A percentile compares a stretch with the other conserved stretches of the same genome.
Evolutionary conservation across 2,888 invertebrate genomes (phyloP).

Genomic region (Ephialtes manifestator): DNA sequence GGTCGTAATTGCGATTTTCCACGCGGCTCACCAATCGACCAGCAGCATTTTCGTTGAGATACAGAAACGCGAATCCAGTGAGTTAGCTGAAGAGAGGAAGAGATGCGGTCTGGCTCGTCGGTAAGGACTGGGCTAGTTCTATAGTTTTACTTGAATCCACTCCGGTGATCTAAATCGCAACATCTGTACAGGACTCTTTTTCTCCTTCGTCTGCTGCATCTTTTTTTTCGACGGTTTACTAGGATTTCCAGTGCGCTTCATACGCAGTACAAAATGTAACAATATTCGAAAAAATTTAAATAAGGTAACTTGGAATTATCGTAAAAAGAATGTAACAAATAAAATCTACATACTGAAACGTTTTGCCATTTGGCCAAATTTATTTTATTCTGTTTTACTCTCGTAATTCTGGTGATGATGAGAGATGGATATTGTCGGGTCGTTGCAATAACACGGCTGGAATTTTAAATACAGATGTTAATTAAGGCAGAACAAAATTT

Average conservation of each 20-base stretch:
- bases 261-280: neutral
- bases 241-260: neutral
- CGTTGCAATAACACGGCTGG: too few relatives aligned
- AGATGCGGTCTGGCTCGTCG: neutral
- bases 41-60: constrained; percentile 24
- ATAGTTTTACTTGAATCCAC: constrained; percentile 30
- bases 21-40: constrained; percentile 18
- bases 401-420: too few relatives aligned
- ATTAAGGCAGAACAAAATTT: too few relatives aligned
- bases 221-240: neutral
- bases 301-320: neutral
- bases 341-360: neutral
- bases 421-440: too few relatives aligned
- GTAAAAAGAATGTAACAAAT: neutral
- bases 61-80: constrained; percentile 18
- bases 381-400: too few relatives aligned
- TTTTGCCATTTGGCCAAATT: too few relatives aligned
- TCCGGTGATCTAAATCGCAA: constrained; percentile 5
- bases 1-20: constrained; percentile 54
- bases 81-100: neutral
- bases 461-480: too few relatives aligned
- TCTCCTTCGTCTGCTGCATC: neutral
- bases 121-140: constrained; percentile 6
- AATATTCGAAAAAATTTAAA: neutral
- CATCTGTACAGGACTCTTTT: neutral